These are phyloP conservation scores for Geodia barretti DNA, from an alignment of 37 sponge, comb jelly and placozoan genomes.

Conservation along the genomic window DNA sequence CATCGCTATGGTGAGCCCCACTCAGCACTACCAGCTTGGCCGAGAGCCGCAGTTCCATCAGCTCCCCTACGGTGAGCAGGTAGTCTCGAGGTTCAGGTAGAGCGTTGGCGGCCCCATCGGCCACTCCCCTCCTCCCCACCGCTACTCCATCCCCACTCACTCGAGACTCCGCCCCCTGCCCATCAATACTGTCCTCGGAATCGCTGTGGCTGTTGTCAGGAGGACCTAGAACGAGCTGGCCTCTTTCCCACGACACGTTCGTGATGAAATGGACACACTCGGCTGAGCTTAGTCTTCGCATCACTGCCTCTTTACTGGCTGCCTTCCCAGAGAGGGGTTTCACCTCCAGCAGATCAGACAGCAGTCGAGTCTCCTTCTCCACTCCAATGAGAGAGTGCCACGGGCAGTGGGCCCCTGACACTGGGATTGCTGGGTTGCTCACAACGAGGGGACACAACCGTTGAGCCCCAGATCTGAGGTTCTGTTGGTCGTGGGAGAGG, in stretches of 20 bases:
- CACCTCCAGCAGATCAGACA: conserved; percentile 71
- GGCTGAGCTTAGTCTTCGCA: conserved; percentile 39
- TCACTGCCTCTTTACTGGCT: conserved; percentile 72
- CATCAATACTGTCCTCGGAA: conserved; percentile 3
- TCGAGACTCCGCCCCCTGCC: background rate
- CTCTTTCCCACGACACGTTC: conserved; percentile 85
- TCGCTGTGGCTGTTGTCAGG: background rate
- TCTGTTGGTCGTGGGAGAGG: background rate
- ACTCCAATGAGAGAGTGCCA: conserved; percentile 75
- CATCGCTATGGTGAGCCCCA: conserved; percentile 58
- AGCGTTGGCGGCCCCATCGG: conserved; percentile 52
- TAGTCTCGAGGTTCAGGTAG: conserved; percentile 62
- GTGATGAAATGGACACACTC: conserved; percentile 70
- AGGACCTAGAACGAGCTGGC: conserved; percentile 73
- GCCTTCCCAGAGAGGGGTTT: conserved; percentile 52
- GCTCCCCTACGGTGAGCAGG: conserved; percentile 67
- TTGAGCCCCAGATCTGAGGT: background rate
- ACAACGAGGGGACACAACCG: conserved; percentile 54
- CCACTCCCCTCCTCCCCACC: conserved; percentile 47
- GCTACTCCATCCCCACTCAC: conserved; percentile 47
- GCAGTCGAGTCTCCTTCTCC: conserved; percentile 77
- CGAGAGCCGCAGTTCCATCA: conserved; percentile 49
- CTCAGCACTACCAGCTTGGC: conserved; percentile 86
- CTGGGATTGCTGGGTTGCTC: conserved; percentile 76
- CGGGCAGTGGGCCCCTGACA: conserved; percentile 39